Evolutionary conservation across 2,888 invertebrate species (phyloP).

Genomic region (Drosophila anceps): DNA sequence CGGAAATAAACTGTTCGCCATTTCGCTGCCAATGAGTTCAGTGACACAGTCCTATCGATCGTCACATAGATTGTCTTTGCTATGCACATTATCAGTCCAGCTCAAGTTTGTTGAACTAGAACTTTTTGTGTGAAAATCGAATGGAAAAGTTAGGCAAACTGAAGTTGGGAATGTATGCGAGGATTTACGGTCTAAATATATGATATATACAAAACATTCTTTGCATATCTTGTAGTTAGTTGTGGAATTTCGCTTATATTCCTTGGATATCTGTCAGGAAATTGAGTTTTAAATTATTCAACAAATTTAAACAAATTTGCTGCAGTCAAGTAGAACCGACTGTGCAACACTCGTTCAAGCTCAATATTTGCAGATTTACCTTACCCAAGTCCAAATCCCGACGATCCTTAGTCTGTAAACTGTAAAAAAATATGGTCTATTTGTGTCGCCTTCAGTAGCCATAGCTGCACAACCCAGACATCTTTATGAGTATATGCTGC

Average conservation of each 20-base stretch:
- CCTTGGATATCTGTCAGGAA: too few species aligned
- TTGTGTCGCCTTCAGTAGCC: not conserved
- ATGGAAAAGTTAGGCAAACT: not conserved
- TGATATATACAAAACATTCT: not conserved
- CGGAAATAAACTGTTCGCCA: slow-evolving; percentile 48
- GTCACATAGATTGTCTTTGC: slow-evolving; percentile 11
- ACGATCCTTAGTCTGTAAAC: too few species aligned
- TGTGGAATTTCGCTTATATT: too few species aligned
- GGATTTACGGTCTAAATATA: not conserved
- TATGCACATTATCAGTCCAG: not conserved
- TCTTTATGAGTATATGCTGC: too few species aligned
- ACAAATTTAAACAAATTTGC: too few species aligned
- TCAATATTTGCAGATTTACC: too few species aligned
- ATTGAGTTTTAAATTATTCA: too few species aligned
- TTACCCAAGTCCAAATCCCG: not conserved
- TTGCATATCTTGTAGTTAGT: not conserved
- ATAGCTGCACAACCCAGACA: too few species aligned
- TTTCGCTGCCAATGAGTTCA: slow-evolving; percentile 49
- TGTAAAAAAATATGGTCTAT: not conserved
- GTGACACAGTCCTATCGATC: slow-evolving; percentile 48
- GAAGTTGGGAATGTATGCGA: not conserved
- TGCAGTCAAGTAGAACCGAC: too few species aligned
- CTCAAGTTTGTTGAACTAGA: slow-evolving; percentile 6
- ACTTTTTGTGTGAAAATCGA: not conserved
- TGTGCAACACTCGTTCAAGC: too few species aligned